phyloP scores from a whole-genome alignment of 2,888 invertebrate species.

The Muschampia plurimacula region DNA sequence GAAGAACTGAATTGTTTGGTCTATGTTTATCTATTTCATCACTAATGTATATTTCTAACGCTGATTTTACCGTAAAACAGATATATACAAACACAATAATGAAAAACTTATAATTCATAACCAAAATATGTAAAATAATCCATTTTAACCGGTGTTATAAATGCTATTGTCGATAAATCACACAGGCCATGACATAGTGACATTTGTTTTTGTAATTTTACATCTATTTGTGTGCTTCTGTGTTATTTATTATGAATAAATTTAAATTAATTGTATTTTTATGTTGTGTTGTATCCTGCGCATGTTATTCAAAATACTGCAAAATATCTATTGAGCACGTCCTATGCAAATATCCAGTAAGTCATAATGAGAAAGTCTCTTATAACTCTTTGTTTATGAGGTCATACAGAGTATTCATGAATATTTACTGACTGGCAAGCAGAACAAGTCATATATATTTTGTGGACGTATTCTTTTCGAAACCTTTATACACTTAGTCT shows the following conservation, averaged over 20 bases:
- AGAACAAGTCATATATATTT: no score
- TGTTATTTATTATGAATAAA: constrained; percentile 68
- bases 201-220: constrained; percentile 38
- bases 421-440: no score
- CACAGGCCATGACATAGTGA: constrained; percentile 50
- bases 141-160: constrained; percentile 58
- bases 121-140: constrained; percentile 59
- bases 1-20: not conserved
- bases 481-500: no score
- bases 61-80: constrained; percentile 28
- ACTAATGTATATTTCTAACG: constrained; percentile 3
- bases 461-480: no score
- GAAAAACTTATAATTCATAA: constrained; percentile 74
- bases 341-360: constrained; percentile 67
- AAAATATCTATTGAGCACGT: constrained; percentile 69
- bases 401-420: not conserved
- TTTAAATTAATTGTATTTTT: constrained; percentile 68
- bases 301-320: constrained; percentile 56
- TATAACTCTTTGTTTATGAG: not conserved
- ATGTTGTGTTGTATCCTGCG: constrained; percentile 51
- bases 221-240: constrained; percentile 47
- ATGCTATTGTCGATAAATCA: constrained; percentile 44
- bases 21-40: not conserved
- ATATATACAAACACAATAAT: constrained; percentile 61
- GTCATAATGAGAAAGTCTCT: constrained; percentile 29